Evolutionary conservation across 2,888 invertebrate species (phyloP), one percentile per base, ranked within the genome.

Genomic region (Magallana nippona): DNA sequence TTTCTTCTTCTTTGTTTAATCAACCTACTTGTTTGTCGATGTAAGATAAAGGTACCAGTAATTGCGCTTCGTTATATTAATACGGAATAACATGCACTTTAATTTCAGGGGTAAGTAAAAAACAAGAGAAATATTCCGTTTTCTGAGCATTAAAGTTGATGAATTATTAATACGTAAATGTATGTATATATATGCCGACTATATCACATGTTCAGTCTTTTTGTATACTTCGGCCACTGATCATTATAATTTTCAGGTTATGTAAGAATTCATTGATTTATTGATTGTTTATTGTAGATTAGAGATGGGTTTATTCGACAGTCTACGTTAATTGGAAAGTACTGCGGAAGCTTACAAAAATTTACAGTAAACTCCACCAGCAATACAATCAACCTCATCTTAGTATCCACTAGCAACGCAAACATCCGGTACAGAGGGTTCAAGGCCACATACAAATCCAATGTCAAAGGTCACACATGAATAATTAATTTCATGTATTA

Each of bases 221-320:
- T n/a, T n/a, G n/a, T n/a, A 8, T 44, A 44, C 44, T 44, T 5
- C 5, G 5, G 8, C 44, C 8, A 8, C 8, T 44, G 44, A 8
- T 3, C 8, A 44, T 44, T 44, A 0, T 8, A 44, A 44, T 5
- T 44, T 44, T 44, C 5, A 44, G 44, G 8, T 44, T 44, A 8
- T 44, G 44, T 44, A 44, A 44, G 44, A 44, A 44, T 44, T 44
- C 44, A 8, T 44, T 44, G 44, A 44, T 44, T 62, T 62, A 0
- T 19, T 62, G 5, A 15, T 13, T 10, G 5, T 27, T n/a, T 81
- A 17, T 82, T 56, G 13, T 55, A 82, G 82, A 71, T 82, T n/a
- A 32, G 82, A 15, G 82, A 82, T 27, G 82, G 82, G 22, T 63
- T 82, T 55, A 19, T 63, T 55, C 63, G n/a, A 55, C 82, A 82